A percentile compares a stretch with the other conserved stretches of the same genome.
Conservation (phyloP, 2,113 vertebrate genomes). For the Mixornis gularis region DNA sequence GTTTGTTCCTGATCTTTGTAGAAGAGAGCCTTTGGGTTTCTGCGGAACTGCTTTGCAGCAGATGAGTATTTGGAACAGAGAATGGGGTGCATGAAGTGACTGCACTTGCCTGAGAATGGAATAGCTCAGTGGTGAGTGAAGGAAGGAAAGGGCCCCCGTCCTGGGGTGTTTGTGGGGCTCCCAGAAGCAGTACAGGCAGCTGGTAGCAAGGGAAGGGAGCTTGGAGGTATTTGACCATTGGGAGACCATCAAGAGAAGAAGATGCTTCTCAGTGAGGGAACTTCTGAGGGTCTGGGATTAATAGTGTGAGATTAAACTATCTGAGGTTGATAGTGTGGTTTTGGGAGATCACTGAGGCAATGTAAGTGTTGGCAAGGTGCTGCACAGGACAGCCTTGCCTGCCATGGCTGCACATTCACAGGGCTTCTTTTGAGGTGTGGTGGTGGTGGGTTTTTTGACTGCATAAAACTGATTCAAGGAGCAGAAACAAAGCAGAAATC, state of each 20-base stretch:
- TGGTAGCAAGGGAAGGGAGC: not conserved
- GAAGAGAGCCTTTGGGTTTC: not conserved
- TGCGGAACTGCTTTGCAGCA: not conserved
- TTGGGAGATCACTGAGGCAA: not conserved
- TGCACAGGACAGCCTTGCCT: not conserved
- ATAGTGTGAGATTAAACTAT: not conserved
- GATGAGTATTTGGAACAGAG: not conserved
- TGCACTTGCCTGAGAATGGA: not conserved
- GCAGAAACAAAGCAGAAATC: not conserved
- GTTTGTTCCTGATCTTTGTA: not conserved
- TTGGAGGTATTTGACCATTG: not conserved
- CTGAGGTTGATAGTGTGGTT: not conserved
- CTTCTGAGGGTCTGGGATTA: not conserved
- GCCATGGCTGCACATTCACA: rapidly evolving
- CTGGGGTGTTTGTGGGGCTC: not conserved
- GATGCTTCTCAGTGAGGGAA: not conserved
- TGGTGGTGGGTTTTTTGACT: not conserved
- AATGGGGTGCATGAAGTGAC: not conserved
- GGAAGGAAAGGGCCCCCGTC: not conserved
- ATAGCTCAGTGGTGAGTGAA: not conserved
- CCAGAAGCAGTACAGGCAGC: not conserved
- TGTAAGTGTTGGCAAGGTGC: not conserved
- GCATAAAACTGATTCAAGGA: not conserved
- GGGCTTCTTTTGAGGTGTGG: not conserved
- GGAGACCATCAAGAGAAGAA: not conserved